Percentiles rank a stretch among this genome's conserved stretches.
phyloP scores from a whole-genome alignment of 1,140 invertebrate species.

The Drosophila bipectinata region DNA sequence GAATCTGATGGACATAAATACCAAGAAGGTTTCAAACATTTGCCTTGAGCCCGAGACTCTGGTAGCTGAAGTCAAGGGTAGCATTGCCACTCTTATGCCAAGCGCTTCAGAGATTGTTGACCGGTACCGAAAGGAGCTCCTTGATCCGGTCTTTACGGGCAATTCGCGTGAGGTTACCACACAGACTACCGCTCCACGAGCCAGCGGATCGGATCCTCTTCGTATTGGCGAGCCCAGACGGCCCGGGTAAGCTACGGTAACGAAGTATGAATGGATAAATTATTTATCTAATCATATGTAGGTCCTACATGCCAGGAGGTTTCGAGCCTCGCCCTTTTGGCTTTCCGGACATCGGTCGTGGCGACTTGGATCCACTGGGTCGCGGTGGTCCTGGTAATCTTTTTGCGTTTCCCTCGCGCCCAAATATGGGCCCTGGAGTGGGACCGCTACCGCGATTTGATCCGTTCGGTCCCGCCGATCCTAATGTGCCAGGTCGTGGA shows the following conservation, averaged over 20 bases:
- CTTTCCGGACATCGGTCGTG: conserved; percentile 86
- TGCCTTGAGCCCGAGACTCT: conserved; percentile 80
- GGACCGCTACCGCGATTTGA: conserved; percentile 90
- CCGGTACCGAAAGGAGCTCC: conserved; percentile 84
- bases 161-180: conserved; percentile 69
- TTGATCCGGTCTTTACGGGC: conserved; percentile 82
- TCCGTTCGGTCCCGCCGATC: conserved; percentile 90
- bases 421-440: conserved; percentile 74
- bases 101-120: conserved; percentile 82
- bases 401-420: conserved; percentile 85
- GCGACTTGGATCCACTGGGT: conserved; percentile 91
- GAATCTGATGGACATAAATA: conserved; percentile 86
- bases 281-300: conserved; percentile 7
- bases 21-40: conserved; percentile 83
- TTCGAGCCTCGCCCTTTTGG: conserved; percentile 76
- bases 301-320: conserved; percentile 44
- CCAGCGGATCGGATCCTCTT: conserved; percentile 47
- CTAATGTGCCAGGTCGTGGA: conserved; percentile 64
- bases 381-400: conserved; percentile 89
- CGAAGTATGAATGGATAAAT: too few relatives aligned
- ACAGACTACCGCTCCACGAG: conserved; percentile 37
- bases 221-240: conserved; percentile 64
- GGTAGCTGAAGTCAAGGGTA: conserved; percentile 83
- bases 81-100: conserved; percentile 84
- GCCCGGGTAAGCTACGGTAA: conserved; percentile 29